Evolutionary conservation across 1,140 invertebrate genomes (phyloP).

Genomic region (Pseudomyrmex sp.): DNA sequence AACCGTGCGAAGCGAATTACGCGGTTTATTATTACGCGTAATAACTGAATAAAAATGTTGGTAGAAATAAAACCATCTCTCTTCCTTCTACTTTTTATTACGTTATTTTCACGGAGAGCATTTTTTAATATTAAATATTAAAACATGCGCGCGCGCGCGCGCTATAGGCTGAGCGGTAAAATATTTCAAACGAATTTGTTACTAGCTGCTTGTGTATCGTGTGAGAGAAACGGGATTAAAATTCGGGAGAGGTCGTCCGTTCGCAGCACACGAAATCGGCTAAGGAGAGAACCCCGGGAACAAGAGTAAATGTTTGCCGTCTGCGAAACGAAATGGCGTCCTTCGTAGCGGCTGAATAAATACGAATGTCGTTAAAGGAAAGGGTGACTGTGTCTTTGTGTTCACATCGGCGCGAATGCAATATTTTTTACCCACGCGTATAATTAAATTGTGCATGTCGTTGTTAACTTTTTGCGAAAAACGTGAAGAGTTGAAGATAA

Average conservation of each 20-base stretch:
- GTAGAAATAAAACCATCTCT: not conserved
- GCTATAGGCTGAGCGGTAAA: not conserved
- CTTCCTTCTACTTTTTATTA: not conserved
- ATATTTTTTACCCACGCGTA: constrained; percentile 8
- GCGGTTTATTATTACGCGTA: not conserved
- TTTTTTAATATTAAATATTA: constrained; percentile 28
- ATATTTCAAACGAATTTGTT: constrained; percentile 29
- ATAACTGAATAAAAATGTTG: not conserved
- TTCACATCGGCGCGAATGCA: constrained; percentile 1
- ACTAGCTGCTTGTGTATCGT: constrained; percentile 4
- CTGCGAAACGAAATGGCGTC: constrained; percentile 67
- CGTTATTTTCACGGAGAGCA: not conserved
- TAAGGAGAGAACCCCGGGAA: constrained; percentile 65
- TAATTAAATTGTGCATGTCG: not conserved
- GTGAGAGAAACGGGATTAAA: constrained; percentile 48
- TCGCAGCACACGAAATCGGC: constrained; percentile 40
- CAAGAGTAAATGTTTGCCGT: constrained; percentile 73
- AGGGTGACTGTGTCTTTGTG: constrained; percentile 27
- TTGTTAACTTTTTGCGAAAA: not conserved
- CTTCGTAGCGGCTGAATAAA: constrained; percentile 69
- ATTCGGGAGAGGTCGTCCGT: constrained; percentile 61
- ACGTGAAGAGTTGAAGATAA: not conserved
- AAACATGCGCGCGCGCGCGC: not conserved
- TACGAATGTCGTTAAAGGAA: constrained; percentile 60
- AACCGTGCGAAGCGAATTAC: not conserved